These are phyloP conservation scores for Willisornis vidua DNA, from an alignment of 2,113 vertebrate species.

Conservation along the genomic window DNA sequence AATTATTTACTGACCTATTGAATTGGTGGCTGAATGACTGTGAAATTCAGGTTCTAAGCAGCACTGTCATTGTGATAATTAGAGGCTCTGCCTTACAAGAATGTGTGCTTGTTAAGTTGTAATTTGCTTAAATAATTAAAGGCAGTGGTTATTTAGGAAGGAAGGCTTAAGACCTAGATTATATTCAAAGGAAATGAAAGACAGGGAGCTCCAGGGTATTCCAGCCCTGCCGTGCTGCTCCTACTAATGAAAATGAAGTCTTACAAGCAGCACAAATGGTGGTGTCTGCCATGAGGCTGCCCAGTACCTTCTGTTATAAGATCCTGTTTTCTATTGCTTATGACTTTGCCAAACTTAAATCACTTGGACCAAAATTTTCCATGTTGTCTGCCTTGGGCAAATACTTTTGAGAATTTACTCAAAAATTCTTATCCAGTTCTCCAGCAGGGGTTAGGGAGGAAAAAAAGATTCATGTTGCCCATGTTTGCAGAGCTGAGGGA, in stretches of 20 bases:
- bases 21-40: background rate
- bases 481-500: background rate
- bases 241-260: constrained; percentile 53
- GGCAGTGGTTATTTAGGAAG: constrained; percentile 70
- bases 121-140: constrained; percentile 71
- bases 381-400: background rate
- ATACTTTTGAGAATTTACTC: background rate
- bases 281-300: constrained; percentile 24
- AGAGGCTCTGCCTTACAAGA: constrained; percentile 27
- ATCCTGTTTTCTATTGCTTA: background rate
- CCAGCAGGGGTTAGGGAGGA: background rate
- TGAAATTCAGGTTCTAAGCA: constrained; percentile 38
- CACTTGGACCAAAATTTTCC: constrained; percentile 20
- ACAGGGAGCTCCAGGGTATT: constrained; percentile 64
- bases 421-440: background rate
- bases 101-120: constrained; percentile 60
- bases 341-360: constrained; percentile 27
- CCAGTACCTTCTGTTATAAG: constrained; percentile 18
- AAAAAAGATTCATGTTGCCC: background rate
- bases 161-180: constrained; percentile 68
- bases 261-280: constrained; percentile 12
- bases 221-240: constrained; percentile 39
- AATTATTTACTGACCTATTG: constrained; percentile 29
- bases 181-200: constrained; percentile 71
- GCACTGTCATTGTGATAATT: constrained; percentile 54